Evolutionary conservation across 2,888 invertebrate genomes (phyloP).

Genomic region (Dasysyrphus tricinctus): DNA sequence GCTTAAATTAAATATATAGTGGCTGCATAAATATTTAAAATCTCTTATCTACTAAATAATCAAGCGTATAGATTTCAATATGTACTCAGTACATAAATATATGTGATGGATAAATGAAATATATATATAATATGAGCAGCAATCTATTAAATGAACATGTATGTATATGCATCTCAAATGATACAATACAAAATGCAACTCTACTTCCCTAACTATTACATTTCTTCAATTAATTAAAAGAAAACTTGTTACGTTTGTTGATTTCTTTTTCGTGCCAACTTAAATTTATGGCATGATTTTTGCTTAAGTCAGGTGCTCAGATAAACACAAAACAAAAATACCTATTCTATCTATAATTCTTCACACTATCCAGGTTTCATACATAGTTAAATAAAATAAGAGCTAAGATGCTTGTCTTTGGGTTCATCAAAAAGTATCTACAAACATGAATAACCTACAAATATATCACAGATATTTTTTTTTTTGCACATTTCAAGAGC

Average conservation of each 20-base stretch:
- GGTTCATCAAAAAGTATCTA: neutral
- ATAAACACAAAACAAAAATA: neutral
- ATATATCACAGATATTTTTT: neutral
- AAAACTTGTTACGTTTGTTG: slow-evolving; percentile 49
- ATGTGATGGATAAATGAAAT: no score
- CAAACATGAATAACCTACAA: neutral
- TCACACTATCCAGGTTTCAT: neutral
- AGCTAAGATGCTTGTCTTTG: neutral
- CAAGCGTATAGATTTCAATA: no score
- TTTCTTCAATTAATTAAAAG: slow-evolving; percentile 9
- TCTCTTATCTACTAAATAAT: no score
- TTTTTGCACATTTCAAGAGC: neutral
- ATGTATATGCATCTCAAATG: neutral
- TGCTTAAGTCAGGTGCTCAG: slow-evolving; percentile 20
- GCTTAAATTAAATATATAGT: no score
- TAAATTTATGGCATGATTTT: slow-evolving; percentile 35
- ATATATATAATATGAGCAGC: no score
- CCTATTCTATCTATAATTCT: slow-evolving; percentile 9
- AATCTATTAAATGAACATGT: no score
- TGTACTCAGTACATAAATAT: no score
- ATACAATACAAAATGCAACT: neutral
- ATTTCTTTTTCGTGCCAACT: slow-evolving; percentile 51
- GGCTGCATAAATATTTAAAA: no score
- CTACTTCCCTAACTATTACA: neutral
- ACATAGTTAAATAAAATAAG: neutral